A percentile compares a stretch with the other conserved stretches of the same genome.
Evolutionary conservation across 2,797 vertebrate species (phyloP).

Genomic region (Fistularia commersonii): DNA sequence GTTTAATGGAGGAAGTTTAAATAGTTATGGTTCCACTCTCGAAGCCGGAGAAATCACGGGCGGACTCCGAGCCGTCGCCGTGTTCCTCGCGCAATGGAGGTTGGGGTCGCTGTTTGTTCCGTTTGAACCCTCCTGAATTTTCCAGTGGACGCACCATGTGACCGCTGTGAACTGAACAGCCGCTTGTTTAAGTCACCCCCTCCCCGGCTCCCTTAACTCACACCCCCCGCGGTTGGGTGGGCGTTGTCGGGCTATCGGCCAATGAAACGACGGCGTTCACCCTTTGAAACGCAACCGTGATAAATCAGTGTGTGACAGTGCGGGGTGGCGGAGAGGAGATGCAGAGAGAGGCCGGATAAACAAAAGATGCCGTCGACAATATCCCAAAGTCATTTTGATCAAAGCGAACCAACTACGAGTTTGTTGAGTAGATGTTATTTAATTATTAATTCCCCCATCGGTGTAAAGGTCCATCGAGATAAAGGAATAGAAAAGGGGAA

Average conservation of each 20-base stretch:
- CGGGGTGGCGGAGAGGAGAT: constrained; percentile 5
- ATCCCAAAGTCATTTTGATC: too few species aligned
- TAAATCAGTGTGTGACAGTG: constrained; percentile 30
- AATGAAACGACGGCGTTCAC: constrained; percentile 40
- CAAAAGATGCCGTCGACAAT: not conserved
- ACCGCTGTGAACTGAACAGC: constrained; percentile 7
- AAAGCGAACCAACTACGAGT: not conserved
- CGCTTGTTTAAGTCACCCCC: constrained; percentile 27
- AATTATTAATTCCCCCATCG: not conserved
- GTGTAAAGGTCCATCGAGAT: too few species aligned
- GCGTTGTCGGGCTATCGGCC: constrained; percentile 54
- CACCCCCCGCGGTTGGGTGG: constrained; percentile 31
- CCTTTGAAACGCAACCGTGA: constrained; percentile 6
- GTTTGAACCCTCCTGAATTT: constrained; percentile 1
- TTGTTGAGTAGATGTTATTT: not conserved
- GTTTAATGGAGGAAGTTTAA: too few species aligned
- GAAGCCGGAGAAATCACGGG: too few species aligned
- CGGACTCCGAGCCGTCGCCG: too few species aligned
- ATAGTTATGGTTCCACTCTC: too few species aligned
- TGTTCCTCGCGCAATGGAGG: too few species aligned
- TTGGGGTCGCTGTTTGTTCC: too few species aligned
- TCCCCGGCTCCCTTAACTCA: constrained; percentile 28
- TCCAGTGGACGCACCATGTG: constrained; percentile 14
- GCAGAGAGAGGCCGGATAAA: constrained; percentile 22
- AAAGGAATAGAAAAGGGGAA: too few species aligned